phyloP scores from a whole-genome alignment of 2,113 vertebrate species.

The Phoxinus phoxinus region DNA sequence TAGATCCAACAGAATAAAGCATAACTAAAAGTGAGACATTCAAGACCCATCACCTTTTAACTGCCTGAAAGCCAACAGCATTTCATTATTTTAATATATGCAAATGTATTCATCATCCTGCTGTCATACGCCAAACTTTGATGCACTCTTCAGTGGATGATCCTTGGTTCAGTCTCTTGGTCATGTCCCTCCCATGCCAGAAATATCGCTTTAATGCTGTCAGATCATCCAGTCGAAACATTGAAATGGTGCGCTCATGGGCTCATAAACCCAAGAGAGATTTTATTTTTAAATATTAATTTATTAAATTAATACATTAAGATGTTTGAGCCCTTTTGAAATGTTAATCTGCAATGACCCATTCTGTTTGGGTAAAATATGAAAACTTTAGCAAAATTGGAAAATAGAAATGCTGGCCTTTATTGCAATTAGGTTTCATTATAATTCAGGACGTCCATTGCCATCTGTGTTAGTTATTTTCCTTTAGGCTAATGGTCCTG shows the following conservation, averaged over 20 bases:
- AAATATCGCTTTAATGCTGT: conserved; percentile 16
- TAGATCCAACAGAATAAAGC: background rate
- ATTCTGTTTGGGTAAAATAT: background rate
- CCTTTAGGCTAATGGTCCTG: conserved; percentile 12
- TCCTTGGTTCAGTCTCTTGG: conserved; percentile 20
- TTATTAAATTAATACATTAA: background rate
- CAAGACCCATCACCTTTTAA: background rate
- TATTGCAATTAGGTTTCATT: background rate
- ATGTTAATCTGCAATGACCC: background rate
- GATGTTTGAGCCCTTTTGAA: background rate
- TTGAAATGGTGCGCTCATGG: background rate
- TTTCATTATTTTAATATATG: conserved; percentile 31
- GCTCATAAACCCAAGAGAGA: background rate
- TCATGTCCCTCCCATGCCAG: conserved; percentile 19
- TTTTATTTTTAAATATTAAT: background rate
- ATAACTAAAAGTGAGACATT: background rate
- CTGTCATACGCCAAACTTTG: background rate
- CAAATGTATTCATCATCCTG: conserved; percentile 1
- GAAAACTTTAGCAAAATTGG: background rate
- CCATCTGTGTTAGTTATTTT: conserved; percentile 29
- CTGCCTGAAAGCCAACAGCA: background rate
- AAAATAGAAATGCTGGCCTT: background rate
- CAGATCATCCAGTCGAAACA: conserved; percentile 5
- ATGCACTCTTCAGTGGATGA: background rate
- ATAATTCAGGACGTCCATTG: background rate